Evolutionary conservation across 2,797 vertebrate genomes (phyloP), one percentile per base, ranked within the genome.

Genomic region (Spheniscus humboldti): DNA sequence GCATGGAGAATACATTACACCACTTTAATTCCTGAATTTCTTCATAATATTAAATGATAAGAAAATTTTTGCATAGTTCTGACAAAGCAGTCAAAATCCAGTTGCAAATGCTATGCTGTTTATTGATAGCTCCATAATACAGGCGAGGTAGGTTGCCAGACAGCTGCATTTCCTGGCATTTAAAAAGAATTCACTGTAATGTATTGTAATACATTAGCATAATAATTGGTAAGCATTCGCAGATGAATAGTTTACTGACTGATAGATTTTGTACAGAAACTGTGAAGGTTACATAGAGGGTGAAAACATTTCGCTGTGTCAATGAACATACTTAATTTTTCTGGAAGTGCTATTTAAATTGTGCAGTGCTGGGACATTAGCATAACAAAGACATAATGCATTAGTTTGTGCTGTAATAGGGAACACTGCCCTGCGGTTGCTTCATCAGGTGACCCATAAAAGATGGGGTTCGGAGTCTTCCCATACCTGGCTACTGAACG

Each of bases 231-330:
- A 98, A 98, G 97, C 97, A 98, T 98, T 97, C 98, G 96, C 98
- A 98, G 98, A 98, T 98, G 98, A 99, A 98, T 98, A 98, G 98
- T 98, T 99, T 98, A 98, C 98, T 96, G 97, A 98, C 98, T 98
- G 97, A 99, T 98, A 98, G 98, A 98, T 98, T 99, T 98, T 98
- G 98, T 98, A 98, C 96, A 98, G 98, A 98, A 98, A 97, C 97
- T 98, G 97, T 97, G 98, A 98, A 98, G 98, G 98, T 99, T 98
- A 98, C 95, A 35, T 74, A 96, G 98, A 98, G 98, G 98, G 98
- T 98, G 98, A 98, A 98, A 98, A 98, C 98, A 98, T 98, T 98
- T 98, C 98, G 96, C 98, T 97, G 98, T 98, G 98, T 98, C 98
- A 98, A 98, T 98, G 98, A 98, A 98, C 98, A 98, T 98, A 98